Evolutionary conservation across 2,888 invertebrate genomes (phyloP).

Genomic region (Myopa tessellatipennis): DNA sequence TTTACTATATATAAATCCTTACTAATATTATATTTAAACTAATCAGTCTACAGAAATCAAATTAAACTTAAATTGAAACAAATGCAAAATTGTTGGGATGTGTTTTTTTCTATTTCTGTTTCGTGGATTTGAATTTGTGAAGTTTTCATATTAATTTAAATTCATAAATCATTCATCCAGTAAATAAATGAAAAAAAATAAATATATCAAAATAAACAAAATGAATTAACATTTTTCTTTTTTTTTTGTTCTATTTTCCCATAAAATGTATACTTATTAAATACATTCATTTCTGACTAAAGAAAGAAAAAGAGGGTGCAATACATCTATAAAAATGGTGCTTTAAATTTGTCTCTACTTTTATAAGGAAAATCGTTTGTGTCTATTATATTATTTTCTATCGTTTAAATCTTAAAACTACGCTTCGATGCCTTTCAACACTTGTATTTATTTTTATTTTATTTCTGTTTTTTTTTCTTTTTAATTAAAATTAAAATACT

Average conservation of each 20-base stretch:
- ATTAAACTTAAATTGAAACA: constrained; percentile 22
- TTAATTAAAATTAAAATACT: constrained; percentile 14
- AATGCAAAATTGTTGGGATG: constrained; percentile 13
- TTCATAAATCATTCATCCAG: not conserved
- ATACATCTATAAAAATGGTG: constrained; percentile 17
- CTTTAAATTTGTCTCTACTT: not conserved
- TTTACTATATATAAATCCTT: constrained; percentile 18
- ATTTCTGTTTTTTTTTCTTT: constrained; percentile 6
- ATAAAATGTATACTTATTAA: not conserved
- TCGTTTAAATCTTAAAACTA: not conserved
- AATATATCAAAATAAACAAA: not conserved
- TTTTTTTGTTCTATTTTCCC: not conserved
- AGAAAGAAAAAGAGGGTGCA: constrained; percentile 16
- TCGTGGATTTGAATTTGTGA: not conserved
- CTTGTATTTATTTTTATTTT: not conserved
- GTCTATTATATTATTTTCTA: not conserved
- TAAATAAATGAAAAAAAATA: not conserved
- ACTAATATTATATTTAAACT: constrained; percentile 56
- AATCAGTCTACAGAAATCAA: constrained; percentile 57
- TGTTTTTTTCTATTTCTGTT: not conserved
- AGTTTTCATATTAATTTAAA: not conserved
- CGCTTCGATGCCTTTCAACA: constrained; percentile 3
- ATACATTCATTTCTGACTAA: not conserved
- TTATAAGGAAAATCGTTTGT: not conserved
- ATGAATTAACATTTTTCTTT: not conserved